Conservation (phyloP, 1,140 invertebrate species). For the Drosophila athabasca region DNA sequence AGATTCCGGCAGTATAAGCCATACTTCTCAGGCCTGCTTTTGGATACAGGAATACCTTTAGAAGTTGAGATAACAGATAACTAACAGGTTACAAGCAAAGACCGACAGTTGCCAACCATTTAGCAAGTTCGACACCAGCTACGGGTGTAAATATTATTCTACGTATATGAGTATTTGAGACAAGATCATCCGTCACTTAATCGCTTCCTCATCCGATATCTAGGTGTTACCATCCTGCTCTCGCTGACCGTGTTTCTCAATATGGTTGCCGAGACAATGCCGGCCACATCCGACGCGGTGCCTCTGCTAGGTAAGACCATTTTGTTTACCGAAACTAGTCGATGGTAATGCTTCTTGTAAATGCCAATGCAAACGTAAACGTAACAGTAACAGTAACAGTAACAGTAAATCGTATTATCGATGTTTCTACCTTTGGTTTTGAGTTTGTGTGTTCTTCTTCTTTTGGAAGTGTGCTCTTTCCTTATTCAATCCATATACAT, state of each 20-base stretch:
- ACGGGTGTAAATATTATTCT: no score
- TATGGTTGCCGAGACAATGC: constrained; percentile 97
- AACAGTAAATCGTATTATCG: constrained; percentile 27
- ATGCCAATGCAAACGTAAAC: constrained; percentile 20
- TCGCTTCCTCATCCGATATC: constrained; percentile 43
- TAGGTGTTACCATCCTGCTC: constrained; percentile 99
- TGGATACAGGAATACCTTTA: no score
- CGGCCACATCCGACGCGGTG: constrained; percentile 95
- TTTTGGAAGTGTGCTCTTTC: constrained; percentile 7
- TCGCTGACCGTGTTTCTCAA: constrained; percentile 99
- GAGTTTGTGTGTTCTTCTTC: constrained; percentile 57
- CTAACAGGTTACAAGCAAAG: no score
- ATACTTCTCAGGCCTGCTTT: no score
- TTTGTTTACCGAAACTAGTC: constrained; percentile 68
- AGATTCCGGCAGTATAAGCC: no score
- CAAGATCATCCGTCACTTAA: constrained; percentile 4
- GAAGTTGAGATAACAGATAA: no score
- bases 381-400: constrained; percentile 19
- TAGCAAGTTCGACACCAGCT: no score
- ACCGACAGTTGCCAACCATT: no score
- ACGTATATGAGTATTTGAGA: no score
- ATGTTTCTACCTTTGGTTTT: constrained; percentile 57
- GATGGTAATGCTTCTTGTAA: constrained; percentile 49
- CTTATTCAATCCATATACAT: constrained; percentile 25
- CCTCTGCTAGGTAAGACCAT: constrained; percentile 85